Evolutionary conservation across 37 sponge, comb jelly and placozoan species (phyloP).

Genomic region (Beroe ovata): DNA sequence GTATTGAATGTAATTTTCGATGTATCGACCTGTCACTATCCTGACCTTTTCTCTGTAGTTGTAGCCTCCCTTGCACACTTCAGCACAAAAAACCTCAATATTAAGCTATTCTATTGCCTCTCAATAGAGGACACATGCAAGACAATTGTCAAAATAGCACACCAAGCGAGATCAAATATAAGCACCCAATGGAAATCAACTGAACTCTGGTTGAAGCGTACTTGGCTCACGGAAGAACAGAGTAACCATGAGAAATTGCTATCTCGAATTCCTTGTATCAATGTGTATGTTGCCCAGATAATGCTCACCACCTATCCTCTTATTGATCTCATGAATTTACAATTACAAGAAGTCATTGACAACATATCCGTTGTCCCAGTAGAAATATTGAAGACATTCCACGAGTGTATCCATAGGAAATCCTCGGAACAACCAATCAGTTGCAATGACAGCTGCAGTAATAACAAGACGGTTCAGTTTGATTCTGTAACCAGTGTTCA

Average conservation of each 20-base stretch:
- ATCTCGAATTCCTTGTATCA: neutral
- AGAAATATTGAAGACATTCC: neutral
- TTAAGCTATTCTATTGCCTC: constrained; percentile 14
- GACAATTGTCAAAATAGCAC: constrained; percentile 23
- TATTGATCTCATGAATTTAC: neutral
- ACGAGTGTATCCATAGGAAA: neutral
- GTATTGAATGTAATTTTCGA: constrained; percentile 10
- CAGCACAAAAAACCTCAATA: neutral
- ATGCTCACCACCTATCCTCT: constrained; percentile 43
- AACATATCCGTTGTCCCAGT: constrained; percentile 27
- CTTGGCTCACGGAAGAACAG: constrained; percentile 37
- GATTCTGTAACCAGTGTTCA: neutral
- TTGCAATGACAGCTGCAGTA: no score
- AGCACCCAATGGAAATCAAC: constrained; percentile 30
- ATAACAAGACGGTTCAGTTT: constrained; percentile 32
- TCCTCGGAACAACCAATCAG: constrained; percentile 5
- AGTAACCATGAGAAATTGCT: constrained; percentile 13
- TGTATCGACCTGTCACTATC: constrained; percentile 24
- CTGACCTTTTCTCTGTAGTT: constrained; percentile 11
- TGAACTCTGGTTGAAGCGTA: constrained; percentile 24
- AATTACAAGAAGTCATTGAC: neutral
- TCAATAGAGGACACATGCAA: neutral
- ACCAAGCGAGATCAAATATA: constrained; percentile 1
- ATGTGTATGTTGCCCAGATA: constrained; percentile 21
- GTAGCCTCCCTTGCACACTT: constrained; percentile 5